Percentiles rank a stretch among this genome's conserved stretches.
These are phyloP conservation scores for Liopterus haemorrhoidalis DNA, from an alignment of 2,888 invertebrate species.

Conservation along the genomic window DNA sequence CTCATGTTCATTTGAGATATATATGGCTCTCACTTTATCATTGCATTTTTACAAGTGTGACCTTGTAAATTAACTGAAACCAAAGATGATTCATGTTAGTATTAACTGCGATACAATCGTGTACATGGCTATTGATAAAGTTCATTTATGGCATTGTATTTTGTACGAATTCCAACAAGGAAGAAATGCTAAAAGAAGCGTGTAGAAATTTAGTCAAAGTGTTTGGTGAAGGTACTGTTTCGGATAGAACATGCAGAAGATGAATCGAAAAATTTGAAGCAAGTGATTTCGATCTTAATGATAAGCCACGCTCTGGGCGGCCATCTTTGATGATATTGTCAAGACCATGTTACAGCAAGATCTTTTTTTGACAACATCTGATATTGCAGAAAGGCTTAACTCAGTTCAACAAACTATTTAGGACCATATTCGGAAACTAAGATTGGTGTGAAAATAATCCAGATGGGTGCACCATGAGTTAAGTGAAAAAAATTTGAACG, in stretches of 20 bases:
- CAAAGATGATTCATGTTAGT: too few species aligned
- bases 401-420: constrained; percentile 18
- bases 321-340: constrained; percentile 25
- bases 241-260: constrained; percentile 11
- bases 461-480: constrained; percentile 14
- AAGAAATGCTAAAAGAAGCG: too few species aligned
- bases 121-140: too few species aligned
- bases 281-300: constrained; percentile 21
- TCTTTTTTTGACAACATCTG: constrained; percentile 16
- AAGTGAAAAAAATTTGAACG: constrained; percentile 19
- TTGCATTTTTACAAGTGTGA: too few species aligned
- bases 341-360: constrained; percentile 14
- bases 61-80: too few species aligned
- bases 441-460: constrained; percentile 24
- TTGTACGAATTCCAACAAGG: too few species aligned
- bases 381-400: constrained; percentile 19
- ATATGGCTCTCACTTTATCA: too few species aligned
- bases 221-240: constrained; percentile 16
- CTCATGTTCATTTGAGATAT: too few species aligned
- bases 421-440: constrained; percentile 19
- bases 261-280: too few species aligned
- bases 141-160: too few species aligned
- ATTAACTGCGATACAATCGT: too few species aligned
- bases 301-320: constrained; percentile 26
- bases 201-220: too few species aligned